These are phyloP conservation scores for Rhabdomys dilectus DNA, from an alignment of 2,113 vertebrate species.

Conservation along the genomic window DNA sequence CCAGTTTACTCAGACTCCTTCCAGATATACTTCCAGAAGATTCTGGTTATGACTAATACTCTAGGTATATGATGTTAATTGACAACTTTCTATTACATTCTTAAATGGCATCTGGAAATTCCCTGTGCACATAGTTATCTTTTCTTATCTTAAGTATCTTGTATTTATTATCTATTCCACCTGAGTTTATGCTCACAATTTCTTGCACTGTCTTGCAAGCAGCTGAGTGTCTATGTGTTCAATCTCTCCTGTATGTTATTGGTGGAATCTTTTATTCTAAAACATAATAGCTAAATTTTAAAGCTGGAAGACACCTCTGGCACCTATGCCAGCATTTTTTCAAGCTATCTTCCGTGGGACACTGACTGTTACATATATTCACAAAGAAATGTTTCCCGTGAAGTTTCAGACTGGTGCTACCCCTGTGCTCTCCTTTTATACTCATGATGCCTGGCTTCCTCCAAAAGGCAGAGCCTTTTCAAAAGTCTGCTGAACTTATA, in stretches of 20 bases:
- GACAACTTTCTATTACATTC: neutral
- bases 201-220: neutral
- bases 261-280: neutral
- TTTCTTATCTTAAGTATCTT: neutral
- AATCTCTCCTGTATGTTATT: neutral
- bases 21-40: neutral
- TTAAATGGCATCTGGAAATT: neutral
- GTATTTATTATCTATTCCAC: neutral
- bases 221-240: neutral
- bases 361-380: neutral
- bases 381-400: neutral
- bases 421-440: neutral
- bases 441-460: neutral
- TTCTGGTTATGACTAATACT: neutral
- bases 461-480: neutral
- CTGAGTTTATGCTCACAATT: neutral
- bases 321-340: neutral
- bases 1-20: neutral
- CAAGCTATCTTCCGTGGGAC: conserved; percentile 20
- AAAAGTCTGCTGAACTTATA: neutral
- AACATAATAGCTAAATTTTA: neutral
- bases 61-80: neutral
- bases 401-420: neutral
- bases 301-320: neutral
- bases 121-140: neutral